Evolutionary conservation across 2,888 invertebrate species (phyloP), one percentile per base, ranked within the genome.

Genomic region (Ophion slaviceki): DNA sequence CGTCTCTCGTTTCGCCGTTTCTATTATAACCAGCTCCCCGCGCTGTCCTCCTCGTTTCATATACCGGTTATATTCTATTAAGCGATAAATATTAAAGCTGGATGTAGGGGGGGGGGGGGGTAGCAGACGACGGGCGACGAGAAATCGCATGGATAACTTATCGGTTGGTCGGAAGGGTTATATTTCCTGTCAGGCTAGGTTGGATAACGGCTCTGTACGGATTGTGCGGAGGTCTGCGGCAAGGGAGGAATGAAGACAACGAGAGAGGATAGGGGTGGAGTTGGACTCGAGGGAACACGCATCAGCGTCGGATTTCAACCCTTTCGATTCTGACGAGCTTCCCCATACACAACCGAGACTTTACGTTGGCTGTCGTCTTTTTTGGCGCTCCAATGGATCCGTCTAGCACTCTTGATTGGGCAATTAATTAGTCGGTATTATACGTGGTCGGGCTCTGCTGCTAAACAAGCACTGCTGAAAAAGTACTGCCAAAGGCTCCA

Each of bases 61-160:
- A 87, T 88, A 87, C 87, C 87, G 88, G 88, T 90, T 90, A 90
- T 91, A 92, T 93, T 93, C 90, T 91, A 92, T 92, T 91, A 91
- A 87, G 90, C 91, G 90, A 92, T 93, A 92, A 92, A 92, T 93
- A 92, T 93, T 92, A 91, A 90, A 91, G 84, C 86, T 84, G 82
- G 89, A 90, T 88, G 83, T 87, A 79, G 79, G 66, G 11, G 20
- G 24, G 7, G 36, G 7, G 28, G 59, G 28, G 11, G 10, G 36
- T n/a, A 53, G 77, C 24, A 28, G 59, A 72, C 53, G 62, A 53
- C 53, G 47, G 47, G 20, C 61, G 74, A 86, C 67, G 77, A 74
- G 82, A 85, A 83, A 82, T 72, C 83, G 74, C 78, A 84, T 78
- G 83, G 86, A 80, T 86, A 86, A 86, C 85, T 83, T 86, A 86